A percentile compares a stretch with the other conserved stretches of the same genome.
These are phyloP conservation scores for Chroicocephalus ridibundus DNA, from an alignment of 2,113 vertebrate genomes.

Conservation along the genomic window DNA sequence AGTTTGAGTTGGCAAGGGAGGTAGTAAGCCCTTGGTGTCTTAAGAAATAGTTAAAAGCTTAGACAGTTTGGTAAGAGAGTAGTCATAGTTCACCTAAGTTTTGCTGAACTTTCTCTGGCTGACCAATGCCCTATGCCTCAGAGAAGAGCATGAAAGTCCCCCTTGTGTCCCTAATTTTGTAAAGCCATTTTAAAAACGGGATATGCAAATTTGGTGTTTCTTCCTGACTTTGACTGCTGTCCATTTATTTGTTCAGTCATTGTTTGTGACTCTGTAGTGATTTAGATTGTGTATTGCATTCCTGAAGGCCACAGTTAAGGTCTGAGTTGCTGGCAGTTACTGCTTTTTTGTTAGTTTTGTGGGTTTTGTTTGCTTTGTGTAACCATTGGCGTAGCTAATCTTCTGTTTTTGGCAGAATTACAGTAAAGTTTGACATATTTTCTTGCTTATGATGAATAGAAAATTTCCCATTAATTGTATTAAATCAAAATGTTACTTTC, in stretches of 20 bases:
- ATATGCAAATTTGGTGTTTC: not conserved
- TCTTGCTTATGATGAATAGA: not conserved
- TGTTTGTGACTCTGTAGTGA: not conserved
- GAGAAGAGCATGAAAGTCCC: not conserved
- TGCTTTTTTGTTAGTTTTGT: not conserved
- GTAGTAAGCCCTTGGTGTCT: not conserved
- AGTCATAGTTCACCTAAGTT: not conserved
- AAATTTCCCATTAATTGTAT: not conserved
- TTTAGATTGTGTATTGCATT: not conserved
- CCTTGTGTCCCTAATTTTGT: conserved; percentile 4
- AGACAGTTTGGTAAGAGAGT: not conserved
- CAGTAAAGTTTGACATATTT: not conserved
- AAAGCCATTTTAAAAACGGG: not conserved
- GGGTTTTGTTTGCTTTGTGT: not conserved
- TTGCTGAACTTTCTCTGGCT: not conserved
- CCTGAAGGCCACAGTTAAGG: not conserved
- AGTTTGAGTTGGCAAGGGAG: not conserved
- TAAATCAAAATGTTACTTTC: not conserved
- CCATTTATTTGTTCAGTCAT: not conserved
- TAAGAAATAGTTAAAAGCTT: not conserved
- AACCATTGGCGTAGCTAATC: not conserved
- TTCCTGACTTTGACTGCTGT: not conserved
- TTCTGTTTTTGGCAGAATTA: not conserved
- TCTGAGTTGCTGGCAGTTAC: not conserved
- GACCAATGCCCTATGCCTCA: not conserved